These are phyloP conservation scores for Eulimnadia texana DNA, from an alignment of 1,140 invertebrate genomes.

Conservation along the genomic window DNA sequence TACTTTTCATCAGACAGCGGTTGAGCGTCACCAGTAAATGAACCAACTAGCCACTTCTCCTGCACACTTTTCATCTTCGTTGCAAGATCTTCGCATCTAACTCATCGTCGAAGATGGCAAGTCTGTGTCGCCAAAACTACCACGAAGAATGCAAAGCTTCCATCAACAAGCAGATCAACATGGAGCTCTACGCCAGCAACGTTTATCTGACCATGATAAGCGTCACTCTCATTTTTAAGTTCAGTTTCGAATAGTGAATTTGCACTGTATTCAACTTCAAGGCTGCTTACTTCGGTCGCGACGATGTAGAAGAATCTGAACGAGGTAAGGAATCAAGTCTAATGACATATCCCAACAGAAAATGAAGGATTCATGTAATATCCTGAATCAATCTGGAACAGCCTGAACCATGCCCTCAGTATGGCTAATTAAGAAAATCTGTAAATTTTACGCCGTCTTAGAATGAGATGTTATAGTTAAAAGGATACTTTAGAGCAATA, in stretches of 20 bases:
- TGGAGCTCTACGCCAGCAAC: constrained; percentile 42
- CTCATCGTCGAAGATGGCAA: constrained; percentile 4
- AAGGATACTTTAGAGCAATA: too few species aligned
- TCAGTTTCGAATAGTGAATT: not conserved
- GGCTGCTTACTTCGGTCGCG: constrained; percentile 61
- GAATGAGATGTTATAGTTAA: too few species aligned
- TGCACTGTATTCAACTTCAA: constrained; percentile 23
- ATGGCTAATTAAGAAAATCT: too few species aligned
- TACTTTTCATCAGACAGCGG: not conserved
- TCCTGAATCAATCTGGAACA: too few species aligned
- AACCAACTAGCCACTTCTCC: not conserved
- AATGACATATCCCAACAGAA: constrained; percentile 57
- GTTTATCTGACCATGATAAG: constrained; percentile 38
- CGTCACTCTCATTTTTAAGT: not conserved
- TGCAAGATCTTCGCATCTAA: not conserved
- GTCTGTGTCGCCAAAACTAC: constrained; percentile 36
- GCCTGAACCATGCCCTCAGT: too few species aligned
- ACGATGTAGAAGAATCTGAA: constrained; percentile 60
- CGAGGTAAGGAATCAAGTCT: constrained; percentile 54
- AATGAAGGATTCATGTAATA: constrained; percentile 53
- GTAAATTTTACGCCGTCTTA: too few species aligned
- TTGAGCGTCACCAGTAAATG: constrained; percentile 11
- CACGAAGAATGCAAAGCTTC: constrained; percentile 35
- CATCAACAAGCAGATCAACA: constrained; percentile 44
- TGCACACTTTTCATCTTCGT: not conserved